Evolutionary conservation across 92 coral and sea anemone species (phyloP).

Genomic region (Parazoanthus swiftii): DNA sequence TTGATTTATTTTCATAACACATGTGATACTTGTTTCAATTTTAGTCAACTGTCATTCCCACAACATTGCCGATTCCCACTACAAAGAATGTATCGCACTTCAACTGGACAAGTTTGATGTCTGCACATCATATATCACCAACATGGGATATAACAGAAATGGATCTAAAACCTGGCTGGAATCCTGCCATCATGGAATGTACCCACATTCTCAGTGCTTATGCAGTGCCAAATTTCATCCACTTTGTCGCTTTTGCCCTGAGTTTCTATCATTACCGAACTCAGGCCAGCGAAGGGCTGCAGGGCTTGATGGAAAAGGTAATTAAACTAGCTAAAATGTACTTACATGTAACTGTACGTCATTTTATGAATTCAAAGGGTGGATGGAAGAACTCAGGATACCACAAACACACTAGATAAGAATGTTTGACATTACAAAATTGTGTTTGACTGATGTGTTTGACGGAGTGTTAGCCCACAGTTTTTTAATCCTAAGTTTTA

Average conservation of each 20-base stretch:
- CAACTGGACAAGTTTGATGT: conserved; percentile 12
- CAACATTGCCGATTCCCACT: conserved; percentile 27
- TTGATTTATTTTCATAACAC: too few relatives aligned
- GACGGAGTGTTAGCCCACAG: too few relatives aligned
- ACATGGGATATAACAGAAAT: conserved; percentile 20
- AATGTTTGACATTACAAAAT: too few relatives aligned
- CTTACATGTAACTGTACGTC: too few relatives aligned
- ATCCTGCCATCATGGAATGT: conserved; percentile 85
- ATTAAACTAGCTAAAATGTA: background rate
- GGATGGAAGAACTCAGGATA: background rate
- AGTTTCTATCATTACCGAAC: conserved; percentile 90
- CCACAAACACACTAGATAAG: too few relatives aligned
- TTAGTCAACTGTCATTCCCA: conserved; percentile 34
- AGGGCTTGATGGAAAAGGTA: conserved; percentile 93
- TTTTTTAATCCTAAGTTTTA: too few relatives aligned
- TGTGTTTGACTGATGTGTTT: too few relatives aligned
- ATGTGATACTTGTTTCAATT: background rate
- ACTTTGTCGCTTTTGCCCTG: conserved; percentile 79
- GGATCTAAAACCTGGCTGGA: conserved; percentile 58
- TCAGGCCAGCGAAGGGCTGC: conserved; percentile 88
- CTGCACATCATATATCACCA: background rate
- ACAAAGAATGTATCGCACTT: background rate
- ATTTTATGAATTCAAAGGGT: too few relatives aligned
- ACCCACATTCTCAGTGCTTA: conserved; percentile 88
- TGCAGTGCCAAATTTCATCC: conserved; percentile 82